Evolutionary conservation across 2,888 invertebrate genomes (phyloP).

Genomic region (Trissolcus japonicus): DNA sequence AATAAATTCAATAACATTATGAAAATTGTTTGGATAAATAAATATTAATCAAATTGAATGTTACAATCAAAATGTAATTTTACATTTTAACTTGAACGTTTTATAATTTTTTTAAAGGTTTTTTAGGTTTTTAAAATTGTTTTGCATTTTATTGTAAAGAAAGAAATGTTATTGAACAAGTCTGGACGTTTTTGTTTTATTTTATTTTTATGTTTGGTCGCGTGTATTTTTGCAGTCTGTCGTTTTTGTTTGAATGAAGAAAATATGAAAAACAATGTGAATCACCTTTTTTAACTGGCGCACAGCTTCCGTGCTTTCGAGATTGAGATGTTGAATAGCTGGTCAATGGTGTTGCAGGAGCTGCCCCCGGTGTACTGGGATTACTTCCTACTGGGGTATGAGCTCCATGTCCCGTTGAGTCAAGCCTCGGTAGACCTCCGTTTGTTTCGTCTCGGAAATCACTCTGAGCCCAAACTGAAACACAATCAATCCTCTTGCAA

Average conservation of each 20-base stretch:
- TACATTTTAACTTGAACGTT: too few species aligned
- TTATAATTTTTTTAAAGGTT: too few species aligned
- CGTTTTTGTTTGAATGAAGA: neutral
- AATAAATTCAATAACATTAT: too few species aligned
- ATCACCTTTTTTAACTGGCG: conserved; percentile 80
- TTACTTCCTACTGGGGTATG: conserved; percentile 77
- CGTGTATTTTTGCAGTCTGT: neutral
- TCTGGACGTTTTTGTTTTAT: neutral
- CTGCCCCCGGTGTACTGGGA: conserved; percentile 81
- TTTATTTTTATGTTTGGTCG: too few species aligned
- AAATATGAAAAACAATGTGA: neutral
- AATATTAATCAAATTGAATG: too few species aligned
- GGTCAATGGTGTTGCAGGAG: conserved; percentile 70
- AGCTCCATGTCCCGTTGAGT: conserved; percentile 75
- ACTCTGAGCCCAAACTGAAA: conserved; percentile 93
- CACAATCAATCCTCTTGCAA: conserved; percentile 69
- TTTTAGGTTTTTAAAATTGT: too few species aligned
- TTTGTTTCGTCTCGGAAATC: conserved; percentile 91
- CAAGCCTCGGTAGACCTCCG: conserved; percentile 80
- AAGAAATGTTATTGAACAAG: too few species aligned
- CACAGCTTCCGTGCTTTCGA: conserved; percentile 72
- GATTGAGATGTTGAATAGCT: conserved; percentile 74
- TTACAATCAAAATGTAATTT: too few species aligned
- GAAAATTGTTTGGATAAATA: too few species aligned
- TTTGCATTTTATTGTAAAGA: too few species aligned